These are phyloP conservation scores for Muscicapa striata DNA, from an alignment of 2,797 vertebrate genomes.

Conservation along the genomic window DNA sequence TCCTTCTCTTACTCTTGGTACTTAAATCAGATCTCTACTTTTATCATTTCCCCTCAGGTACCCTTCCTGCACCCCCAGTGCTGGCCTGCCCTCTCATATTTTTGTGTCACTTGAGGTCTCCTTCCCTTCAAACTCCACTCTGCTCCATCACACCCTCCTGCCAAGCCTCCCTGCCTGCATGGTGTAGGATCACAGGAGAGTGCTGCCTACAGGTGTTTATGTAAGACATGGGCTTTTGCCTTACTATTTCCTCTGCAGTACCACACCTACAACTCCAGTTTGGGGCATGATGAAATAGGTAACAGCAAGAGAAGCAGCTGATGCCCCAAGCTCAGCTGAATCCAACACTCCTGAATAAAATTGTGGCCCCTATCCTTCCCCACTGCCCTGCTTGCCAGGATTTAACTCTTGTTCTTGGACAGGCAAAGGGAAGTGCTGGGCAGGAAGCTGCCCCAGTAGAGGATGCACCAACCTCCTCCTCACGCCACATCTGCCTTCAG, in stretches of 20 bases:
- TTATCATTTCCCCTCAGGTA: neutral
- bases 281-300: fast-evolving
- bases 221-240: neutral
- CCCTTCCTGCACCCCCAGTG: neutral
- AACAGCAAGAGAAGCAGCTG: neutral
- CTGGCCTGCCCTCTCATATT: neutral
- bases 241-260: neutral
- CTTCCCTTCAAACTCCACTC: neutral
- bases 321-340: neutral
- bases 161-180: neutral
- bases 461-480: neutral
- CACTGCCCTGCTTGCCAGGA: fast-evolving
- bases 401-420: neutral
- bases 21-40: neutral
- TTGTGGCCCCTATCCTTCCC: neutral
- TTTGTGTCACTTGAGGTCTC: neutral
- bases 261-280: neutral
- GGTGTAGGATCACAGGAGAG: neutral
- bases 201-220: neutral
- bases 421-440: neutral
- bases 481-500: neutral
- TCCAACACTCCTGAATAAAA: neutral
- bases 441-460: neutral
- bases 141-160: neutral
- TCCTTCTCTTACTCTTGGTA: neutral